These are phyloP conservation scores for Watsonalla cultraria DNA, from an alignment of 2,888 invertebrate species.

Conservation along the genomic window DNA sequence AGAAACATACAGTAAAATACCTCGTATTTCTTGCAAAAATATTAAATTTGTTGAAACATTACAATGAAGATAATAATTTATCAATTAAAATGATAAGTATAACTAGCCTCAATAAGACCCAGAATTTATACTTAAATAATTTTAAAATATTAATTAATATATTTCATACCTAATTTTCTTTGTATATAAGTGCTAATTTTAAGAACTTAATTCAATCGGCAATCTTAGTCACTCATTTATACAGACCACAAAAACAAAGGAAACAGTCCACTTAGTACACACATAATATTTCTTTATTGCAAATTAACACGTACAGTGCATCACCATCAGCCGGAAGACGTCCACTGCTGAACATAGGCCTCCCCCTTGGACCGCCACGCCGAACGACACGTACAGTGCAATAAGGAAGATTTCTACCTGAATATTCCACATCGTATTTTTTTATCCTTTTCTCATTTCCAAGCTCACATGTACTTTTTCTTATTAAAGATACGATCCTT, in stretches of 20 bases:
- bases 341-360: too few species aligned
- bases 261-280: too few species aligned
- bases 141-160: slow-evolving; percentile 16
- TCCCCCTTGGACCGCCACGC: too few species aligned
- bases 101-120: not conserved
- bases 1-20: slow-evolving; percentile 9
- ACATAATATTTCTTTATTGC: too few species aligned
- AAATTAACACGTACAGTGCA: too few species aligned
- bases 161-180: slow-evolving; percentile 9
- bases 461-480: too few species aligned
- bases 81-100: not conserved
- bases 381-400: too few species aligned
- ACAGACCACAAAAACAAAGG: not conserved
- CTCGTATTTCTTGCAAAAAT: slow-evolving; percentile 27
- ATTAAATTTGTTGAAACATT: slow-evolving; percentile 28
- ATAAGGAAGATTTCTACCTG: too few species aligned
- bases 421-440: too few species aligned
- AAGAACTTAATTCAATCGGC: not conserved
- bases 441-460: too few species aligned
- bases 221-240: not conserved
- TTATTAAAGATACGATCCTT: too few species aligned
- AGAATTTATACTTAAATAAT: not conserved
- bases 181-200: not conserved
- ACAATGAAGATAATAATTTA: slow-evolving; percentile 14
- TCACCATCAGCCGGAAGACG: too few species aligned